These are phyloP conservation scores for Octonoba sinensis DNA, from an alignment of 2,888 invertebrate species.

Conservation along the genomic window DNA sequence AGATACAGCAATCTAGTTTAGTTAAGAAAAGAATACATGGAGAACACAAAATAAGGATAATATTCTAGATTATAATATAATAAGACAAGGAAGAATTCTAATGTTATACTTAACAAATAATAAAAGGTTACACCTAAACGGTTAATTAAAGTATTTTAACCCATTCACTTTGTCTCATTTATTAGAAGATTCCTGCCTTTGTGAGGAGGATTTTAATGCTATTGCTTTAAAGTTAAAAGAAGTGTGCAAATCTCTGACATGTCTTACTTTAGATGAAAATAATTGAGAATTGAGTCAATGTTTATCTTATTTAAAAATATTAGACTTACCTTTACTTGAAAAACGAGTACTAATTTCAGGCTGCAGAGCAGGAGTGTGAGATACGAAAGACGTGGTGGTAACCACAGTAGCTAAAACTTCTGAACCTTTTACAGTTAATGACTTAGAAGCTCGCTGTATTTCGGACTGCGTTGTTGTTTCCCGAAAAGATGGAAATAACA, in stretches of 20 bases:
- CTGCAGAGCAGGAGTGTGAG: slow-evolving; percentile 14
- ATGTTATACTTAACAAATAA: no score
- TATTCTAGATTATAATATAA: no score
- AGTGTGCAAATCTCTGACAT: not conserved
- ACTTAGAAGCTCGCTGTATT: not conserved
- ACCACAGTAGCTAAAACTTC: not conserved
- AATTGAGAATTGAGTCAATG: not conserved
- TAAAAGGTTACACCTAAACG: no score
- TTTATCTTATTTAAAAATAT: no score
- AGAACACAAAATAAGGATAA: no score
- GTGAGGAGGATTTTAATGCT: not conserved
- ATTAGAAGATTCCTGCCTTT: no score
- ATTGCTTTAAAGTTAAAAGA: not conserved
- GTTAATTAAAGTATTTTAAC: no score
- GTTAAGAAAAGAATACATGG: no score
- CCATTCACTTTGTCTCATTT: no score
- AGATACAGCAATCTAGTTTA: no score
- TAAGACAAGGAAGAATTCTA: no score
- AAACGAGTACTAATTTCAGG: not conserved
- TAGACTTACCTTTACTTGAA: slow-evolving; percentile 24
- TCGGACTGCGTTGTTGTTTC: slow-evolving; percentile 16
- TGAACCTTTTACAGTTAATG: not conserved
- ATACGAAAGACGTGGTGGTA: slow-evolving; percentile 3
- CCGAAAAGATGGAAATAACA: slow-evolving; percentile 25
- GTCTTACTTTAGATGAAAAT: not conserved